Percentiles rank a stretch among this genome's conserved stretches.
These are phyloP conservation scores for Psittacula echo DNA, from an alignment of 2,797 vertebrate species.

Conservation along the genomic window DNA sequence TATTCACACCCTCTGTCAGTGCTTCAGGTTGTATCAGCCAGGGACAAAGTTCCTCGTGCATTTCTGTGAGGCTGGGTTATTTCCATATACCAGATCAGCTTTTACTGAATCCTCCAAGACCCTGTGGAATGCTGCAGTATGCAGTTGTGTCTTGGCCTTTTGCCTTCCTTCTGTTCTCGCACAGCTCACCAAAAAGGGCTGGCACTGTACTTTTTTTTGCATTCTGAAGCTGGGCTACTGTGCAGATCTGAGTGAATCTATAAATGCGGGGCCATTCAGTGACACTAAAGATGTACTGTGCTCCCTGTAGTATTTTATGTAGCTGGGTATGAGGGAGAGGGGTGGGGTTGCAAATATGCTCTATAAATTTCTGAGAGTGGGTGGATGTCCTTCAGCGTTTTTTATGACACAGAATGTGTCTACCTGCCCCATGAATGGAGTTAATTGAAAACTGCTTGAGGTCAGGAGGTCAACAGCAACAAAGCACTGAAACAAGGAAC, in stretches of 20 bases:
- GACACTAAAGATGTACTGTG: not conserved
- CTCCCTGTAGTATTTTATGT: not conserved
- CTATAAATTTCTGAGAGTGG: not conserved
- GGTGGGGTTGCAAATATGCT: not conserved
- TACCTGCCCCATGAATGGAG: not conserved
- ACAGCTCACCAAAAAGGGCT: not conserved
- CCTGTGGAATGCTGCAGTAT: not conserved
- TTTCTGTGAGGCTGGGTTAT: not conserved
- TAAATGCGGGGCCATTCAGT: not conserved
- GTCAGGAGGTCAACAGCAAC: not conserved
- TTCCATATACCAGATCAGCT: not conserved
- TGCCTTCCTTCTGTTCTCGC: not conserved
- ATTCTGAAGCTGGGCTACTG: not conserved
- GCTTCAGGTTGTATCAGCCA: not conserved
- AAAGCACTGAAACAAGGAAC: not conserved
- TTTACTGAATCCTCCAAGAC: not conserved
- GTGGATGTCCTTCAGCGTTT: not conserved
- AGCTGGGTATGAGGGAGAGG: not conserved
- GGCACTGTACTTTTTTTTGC: not conserved
- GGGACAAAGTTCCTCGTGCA: not conserved
- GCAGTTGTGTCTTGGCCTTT: not conserved
- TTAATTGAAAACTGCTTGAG: not conserved
- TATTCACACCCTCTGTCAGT: not conserved
- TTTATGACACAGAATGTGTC: not conserved
- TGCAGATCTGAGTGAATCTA: not conserved